These are phyloP conservation scores for Mya arenaria DNA, from an alignment of 1,140 invertebrate genomes.

Conservation along the genomic window DNA sequence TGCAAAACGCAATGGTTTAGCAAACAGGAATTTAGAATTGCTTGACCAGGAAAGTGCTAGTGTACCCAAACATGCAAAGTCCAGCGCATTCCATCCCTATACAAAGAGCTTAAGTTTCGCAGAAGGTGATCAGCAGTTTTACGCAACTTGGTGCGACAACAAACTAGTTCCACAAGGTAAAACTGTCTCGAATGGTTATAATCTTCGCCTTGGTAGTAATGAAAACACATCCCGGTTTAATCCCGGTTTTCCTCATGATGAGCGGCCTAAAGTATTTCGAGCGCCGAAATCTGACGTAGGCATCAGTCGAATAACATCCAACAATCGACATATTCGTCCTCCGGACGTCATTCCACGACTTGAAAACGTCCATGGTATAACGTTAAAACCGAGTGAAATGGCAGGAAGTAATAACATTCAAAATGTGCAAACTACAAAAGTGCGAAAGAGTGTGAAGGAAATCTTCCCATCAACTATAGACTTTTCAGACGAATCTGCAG, in stretches of 20 bases:
- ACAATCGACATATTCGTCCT: background rate
- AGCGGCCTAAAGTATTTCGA: constrained; percentile 3
- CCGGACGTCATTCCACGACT: constrained; percentile 26
- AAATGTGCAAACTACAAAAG: no score
- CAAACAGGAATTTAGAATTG: background rate
- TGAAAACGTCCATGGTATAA: no score
- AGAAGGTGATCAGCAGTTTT: background rate
- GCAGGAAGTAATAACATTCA: no score
- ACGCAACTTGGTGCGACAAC: background rate
- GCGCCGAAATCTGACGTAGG: constrained; percentile 31
- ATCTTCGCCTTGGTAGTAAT: background rate
- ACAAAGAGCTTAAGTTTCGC: constrained; percentile 5
- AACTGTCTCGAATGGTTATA: constrained; percentile 20
- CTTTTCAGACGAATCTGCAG: background rate
- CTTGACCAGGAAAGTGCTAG: background rate
- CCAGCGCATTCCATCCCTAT: background rate
- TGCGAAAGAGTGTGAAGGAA: background rate
- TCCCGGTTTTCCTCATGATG: no score
- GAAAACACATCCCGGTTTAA: no score
- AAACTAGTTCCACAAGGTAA: background rate
- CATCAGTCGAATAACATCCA: constrained; percentile 1
- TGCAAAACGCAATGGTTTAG: constrained; percentile 8
- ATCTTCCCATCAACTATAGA: background rate
- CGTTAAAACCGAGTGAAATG: no score
- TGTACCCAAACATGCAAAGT: no score